Percentiles rank a stretch among this genome's conserved stretches.
phyloP scores from a whole-genome alignment of 2,113 vertebrate genomes.

The Protobothrops flavoviridis region DNA sequence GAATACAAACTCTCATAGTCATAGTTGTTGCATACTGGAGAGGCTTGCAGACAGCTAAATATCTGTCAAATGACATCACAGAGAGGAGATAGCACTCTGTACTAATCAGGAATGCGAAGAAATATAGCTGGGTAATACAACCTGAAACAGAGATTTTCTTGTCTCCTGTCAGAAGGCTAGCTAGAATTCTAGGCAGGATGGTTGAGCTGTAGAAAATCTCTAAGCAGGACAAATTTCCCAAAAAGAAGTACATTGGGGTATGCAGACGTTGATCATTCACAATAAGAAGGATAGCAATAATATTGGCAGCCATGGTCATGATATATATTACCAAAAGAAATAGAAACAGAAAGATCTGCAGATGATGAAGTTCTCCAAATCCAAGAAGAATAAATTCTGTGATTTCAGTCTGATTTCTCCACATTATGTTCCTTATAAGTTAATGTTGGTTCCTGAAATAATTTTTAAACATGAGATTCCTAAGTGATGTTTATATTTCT shows the following conservation, averaged over 20 bases:
- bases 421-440: not conserved
- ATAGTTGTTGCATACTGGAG: slow-evolving; percentile 21
- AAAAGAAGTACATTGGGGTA: slow-evolving; percentile 41
- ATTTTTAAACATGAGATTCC: not conserved
- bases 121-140: slow-evolving; percentile 35
- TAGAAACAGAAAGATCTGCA: slow-evolving; percentile 33
- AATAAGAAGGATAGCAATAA: slow-evolving; percentile 25
- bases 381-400: slow-evolving; percentile 45
- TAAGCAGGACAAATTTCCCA: slow-evolving; percentile 29
- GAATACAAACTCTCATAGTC: slow-evolving; percentile 13
- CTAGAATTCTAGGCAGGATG: slow-evolving; percentile 7
- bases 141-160: slow-evolving; percentile 17
- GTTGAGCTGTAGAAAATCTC: not conserved
- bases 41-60: slow-evolving; percentile 27
- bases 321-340: slow-evolving; percentile 19
- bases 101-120: not conserved
- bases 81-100: slow-evolving; percentile 32
- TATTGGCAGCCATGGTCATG: slow-evolving; percentile 6
- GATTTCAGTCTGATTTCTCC: slow-evolving; percentile 30
- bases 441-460: not conserved
- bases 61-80: slow-evolving; percentile 37
- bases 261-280: slow-evolving; percentile 1
- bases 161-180: not conserved
- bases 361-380: slow-evolving; percentile 8
- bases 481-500: not conserved